Conservation (phyloP, 1,140 invertebrate genomes). For the Brachystomella parvula region DNA sequence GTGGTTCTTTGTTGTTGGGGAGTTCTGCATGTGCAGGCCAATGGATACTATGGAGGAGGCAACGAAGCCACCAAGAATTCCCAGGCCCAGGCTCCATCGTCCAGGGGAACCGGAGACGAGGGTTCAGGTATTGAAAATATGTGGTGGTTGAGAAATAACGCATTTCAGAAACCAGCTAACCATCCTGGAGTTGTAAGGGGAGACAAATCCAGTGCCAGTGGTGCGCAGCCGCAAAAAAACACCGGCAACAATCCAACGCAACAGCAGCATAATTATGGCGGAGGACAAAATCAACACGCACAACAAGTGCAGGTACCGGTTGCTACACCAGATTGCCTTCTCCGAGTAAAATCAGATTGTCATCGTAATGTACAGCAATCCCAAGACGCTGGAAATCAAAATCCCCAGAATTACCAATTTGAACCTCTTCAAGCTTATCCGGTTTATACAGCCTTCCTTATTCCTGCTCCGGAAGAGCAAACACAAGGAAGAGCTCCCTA, state of each 20-base stretch:
- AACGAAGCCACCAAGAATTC: not conserved
- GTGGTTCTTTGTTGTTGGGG: not conserved
- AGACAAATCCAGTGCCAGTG: not conserved
- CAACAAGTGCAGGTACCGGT: not conserved
- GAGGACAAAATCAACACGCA: not conserved
- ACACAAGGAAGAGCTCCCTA: not conserved
- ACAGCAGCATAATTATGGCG: too few species aligned
- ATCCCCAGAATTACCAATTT: not conserved
- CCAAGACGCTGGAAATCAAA: too few species aligned
- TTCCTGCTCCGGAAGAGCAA: not conserved
- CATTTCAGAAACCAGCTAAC: slow-evolving; percentile 33
- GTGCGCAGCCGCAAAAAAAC: not conserved
- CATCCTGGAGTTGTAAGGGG: slow-evolving; percentile 32
- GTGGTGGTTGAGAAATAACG: slow-evolving; percentile 32
- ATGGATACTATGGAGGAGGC: slow-evolving; percentile 8
- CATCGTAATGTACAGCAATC: not conserved
- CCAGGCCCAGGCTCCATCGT: not conserved
- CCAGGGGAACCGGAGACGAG: not conserved
- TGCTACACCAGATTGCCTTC: not conserved
- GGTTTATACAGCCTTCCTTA: not conserved
- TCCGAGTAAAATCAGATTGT: slow-evolving; percentile 9
- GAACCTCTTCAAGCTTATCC: not conserved
- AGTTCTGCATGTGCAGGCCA: too few species aligned
- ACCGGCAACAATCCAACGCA: slow-evolving; percentile 2
- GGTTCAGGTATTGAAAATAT: slow-evolving; percentile 20